phyloP scores from a whole-genome alignment of 1,140 invertebrate genomes.

The Venturia canescens region DNA sequence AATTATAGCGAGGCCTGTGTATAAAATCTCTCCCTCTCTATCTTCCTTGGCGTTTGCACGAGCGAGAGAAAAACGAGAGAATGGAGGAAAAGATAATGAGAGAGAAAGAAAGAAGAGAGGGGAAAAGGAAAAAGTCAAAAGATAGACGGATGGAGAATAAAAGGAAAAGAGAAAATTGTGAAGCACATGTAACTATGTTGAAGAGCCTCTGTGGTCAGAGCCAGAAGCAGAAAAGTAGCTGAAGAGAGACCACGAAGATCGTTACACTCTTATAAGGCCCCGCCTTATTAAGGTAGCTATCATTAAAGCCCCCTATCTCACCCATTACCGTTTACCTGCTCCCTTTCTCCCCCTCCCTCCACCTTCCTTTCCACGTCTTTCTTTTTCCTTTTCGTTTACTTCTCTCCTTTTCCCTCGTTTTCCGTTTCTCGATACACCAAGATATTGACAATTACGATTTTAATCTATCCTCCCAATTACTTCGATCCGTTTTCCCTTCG shows the following conservation, averaged over 20 bases:
- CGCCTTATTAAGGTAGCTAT: conserved; percentile 72
- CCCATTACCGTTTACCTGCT: conserved; percentile 63
- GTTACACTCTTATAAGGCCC: conserved; percentile 60
- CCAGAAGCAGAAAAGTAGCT: conserved; percentile 39
- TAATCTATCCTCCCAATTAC: conserved; percentile 68
- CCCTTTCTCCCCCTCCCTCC: conserved; percentile 11
- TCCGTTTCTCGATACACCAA: conserved; percentile 56
- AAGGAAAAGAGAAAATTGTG: conserved; percentile 35
- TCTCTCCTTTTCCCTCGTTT: conserved; percentile 25
- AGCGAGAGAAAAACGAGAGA: conserved; percentile 31
- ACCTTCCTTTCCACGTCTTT: conserved; percentile 39
- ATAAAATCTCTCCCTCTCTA: neutral
- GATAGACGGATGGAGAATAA: conserved; percentile 12
- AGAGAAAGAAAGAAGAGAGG: conserved; percentile 29
- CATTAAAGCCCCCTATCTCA: conserved; percentile 69
- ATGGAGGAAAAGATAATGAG: conserved; percentile 32
- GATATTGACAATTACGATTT: conserved; percentile 72
- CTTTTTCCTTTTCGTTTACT: conserved; percentile 49
- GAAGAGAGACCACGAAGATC: conserved; percentile 47
- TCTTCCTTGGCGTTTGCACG: neutral
- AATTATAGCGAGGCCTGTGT: conserved; percentile 60
- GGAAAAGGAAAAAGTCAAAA: conserved; percentile 24
- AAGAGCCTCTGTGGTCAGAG: conserved; percentile 5
- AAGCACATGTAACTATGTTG: conserved; percentile 37
- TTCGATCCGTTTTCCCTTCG: conserved; percentile 61